Base-by-base conservation (phyloP, 1,140 invertebrate genomes). In the Drosophila parvula region DNA sequence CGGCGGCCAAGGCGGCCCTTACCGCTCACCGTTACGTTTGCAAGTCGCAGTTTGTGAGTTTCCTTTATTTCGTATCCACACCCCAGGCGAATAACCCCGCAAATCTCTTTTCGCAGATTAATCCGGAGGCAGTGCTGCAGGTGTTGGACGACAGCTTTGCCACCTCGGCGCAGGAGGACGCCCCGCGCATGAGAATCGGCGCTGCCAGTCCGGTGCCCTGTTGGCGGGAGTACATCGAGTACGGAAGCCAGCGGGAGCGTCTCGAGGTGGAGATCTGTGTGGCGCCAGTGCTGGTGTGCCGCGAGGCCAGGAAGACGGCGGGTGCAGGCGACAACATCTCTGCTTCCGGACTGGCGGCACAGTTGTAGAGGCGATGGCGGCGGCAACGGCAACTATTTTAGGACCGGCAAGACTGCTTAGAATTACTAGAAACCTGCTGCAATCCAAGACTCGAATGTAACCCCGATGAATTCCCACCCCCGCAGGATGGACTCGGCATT, bases 271-370 rank as follows among this genome's bases (percentile, higher is more conserved):
- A 96, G 74, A 94, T 97, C 40, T 98, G 97, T 92, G 94, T 98
- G 2, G 96, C 97, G 1, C 97, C 97, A 2, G 96, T 97, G 4
- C 91, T 98, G 6, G 96, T 98, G 0, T 98, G 97, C 81, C 97
- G 96, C 0, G 93, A 96, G 75, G 96, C 96, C 3, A 94, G 95
- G 47, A 95, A 97, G 81, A 98, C 97, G 14, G 97, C 96, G 0
- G 97, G 97, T 1, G 97, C 96, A 12, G 97, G 97, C 2, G 97
- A 98, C 90, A 98, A 98, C 84, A 97, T 98, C 63, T 97, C 97
- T 1, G 96, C 96, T 36, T 96, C 97, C 9, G 97, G 96, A 18
- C 91, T 98, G 5, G 95, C 96, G 32, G 93, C 96, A 36, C 97
- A 98, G 92, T 94, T 97, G 48, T 91, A 62, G 41, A 48, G 48